phyloP scores from a whole-genome alignment of 2,888 invertebrate species.

The Acrocyrtus sp. region DNA sequence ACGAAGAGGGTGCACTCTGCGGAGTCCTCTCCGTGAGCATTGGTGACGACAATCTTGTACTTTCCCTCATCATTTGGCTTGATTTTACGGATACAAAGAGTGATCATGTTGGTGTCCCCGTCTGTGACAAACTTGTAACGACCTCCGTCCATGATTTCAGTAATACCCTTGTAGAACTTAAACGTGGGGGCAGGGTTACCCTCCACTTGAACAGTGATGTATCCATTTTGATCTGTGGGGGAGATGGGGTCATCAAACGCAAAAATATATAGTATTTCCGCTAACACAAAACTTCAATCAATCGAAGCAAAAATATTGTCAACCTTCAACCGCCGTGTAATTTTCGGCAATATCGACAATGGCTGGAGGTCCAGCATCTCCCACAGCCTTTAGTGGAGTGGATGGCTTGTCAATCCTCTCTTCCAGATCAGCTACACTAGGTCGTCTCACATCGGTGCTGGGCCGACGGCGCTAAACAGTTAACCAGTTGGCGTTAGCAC shows the following conservation, averaged over 20 bases:
- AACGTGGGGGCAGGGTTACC: slow-evolving; percentile 95
- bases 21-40: slow-evolving; percentile 94
- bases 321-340: slow-evolving; percentile 98
- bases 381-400: slow-evolving; percentile 84
- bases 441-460: slow-evolving; percentile 88
- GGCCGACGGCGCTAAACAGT: slow-evolving; percentile 73
- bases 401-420: slow-evolving; percentile 91
- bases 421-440: slow-evolving; percentile 89
- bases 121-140: slow-evolving; percentile 95
- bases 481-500: neutral
- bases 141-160: slow-evolving; percentile 94
- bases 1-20: slow-evolving; percentile 97
- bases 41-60: slow-evolving; percentile 92
- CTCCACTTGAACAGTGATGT: slow-evolving; percentile 91
- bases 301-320: too few species aligned
- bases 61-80: slow-evolving; percentile 97
- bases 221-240: slow-evolving; percentile 85
- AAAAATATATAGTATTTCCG: neutral
- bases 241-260: neutral
- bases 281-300: neutral
- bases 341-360: slow-evolving; percentile 95
- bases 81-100: slow-evolving; percentile 94
- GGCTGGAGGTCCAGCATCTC: slow-evolving; percentile 84
- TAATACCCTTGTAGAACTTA: slow-evolving; percentile 93
- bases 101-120: slow-evolving; percentile 90